Evolutionary conservation across 2,113 vertebrate genomes (phyloP), one percentile per base, ranked within the genome.

Genomic region (Salvelinus fontinalis): DNA sequence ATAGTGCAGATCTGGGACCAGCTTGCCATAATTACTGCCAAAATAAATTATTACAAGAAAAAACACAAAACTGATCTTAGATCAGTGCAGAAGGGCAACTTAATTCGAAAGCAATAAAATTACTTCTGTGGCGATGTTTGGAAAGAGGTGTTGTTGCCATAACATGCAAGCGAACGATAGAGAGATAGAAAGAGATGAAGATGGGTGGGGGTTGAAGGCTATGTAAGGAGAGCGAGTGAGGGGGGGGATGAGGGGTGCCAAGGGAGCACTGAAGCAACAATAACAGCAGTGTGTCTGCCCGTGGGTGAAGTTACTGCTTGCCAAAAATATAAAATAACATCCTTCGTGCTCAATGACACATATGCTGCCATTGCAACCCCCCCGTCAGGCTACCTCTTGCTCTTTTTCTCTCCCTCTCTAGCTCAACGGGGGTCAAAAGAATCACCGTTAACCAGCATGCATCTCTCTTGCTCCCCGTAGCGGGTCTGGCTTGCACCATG

Each of bases 221-320:
- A 54, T 16, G 16, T 54, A 54, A 54, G 39, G 44, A 39, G 26
- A 26, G 68, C 5, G 68, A 24, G 68, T 3, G 39, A 24, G 85
- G 67, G 49, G 75, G 78, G 83, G 83, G 87, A 18, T 73, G 73
- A 83, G 79, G 83, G 76, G 83, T 88, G 86, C 82, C 89, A 79
- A 60, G 90, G 90, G 91, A 91, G 83, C 81, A 86, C 77, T 90
- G 83, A 86, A 91, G 84, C 79, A 81, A 80, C 88, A 91, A 90
- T 89, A 90, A 90, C 89, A 86, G 78, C 81, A n/a, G 85, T 77
- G 76, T 77, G 73, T 18, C 60, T 77, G 81, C 78, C 84, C 67
- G 75, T 73, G 79, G 77, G 86, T 89, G 85, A 89, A 86, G 83
- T 82, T 68, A 27, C 71, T 34, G 60, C 86, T 87, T 86, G 83